A percentile compares a stretch with the other conserved stretches of the same genome.
phyloP scores from a whole-genome alignment of 2,797 vertebrate genomes.

The Melanotaenia pygmaea region DNA sequence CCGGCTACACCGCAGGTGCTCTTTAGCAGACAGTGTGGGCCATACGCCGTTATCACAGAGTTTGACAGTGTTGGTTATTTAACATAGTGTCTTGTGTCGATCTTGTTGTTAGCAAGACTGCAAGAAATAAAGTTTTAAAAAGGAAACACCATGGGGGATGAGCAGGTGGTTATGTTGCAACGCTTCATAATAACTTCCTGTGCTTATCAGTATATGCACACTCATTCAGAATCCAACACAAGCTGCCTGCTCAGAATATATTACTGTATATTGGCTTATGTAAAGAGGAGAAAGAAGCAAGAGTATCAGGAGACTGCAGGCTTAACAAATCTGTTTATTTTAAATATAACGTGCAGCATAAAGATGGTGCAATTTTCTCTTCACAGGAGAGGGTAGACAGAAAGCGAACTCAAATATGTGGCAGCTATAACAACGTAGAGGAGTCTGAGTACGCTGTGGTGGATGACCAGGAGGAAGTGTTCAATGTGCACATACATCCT shows the following conservation, averaged over 20 bases:
- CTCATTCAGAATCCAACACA: background rate
- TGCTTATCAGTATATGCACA: background rate
- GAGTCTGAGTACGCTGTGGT: conserved; percentile 61
- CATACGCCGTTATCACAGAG: background rate
- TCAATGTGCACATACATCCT: conserved; percentile 57
- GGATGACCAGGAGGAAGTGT: conserved; percentile 49
- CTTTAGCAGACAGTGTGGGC: background rate
- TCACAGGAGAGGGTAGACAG: conserved; percentile 57
- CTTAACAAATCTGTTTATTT: background rate
- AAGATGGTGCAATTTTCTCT: conserved; percentile 8
- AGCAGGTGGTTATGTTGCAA: conserved; percentile 29
- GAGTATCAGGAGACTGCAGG: background rate
- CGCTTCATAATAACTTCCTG: conserved; percentile 41
- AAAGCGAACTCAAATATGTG: conserved; percentile 23
- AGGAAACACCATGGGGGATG: conserved; percentile 24
- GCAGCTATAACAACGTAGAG: background rate
- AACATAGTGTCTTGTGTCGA: background rate
- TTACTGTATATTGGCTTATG: background rate
- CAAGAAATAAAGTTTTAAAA: conserved; percentile 14
- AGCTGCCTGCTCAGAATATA: conserved; percentile 12
- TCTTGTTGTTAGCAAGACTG: background rate
- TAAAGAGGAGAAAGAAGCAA: background rate
- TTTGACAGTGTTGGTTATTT: conserved; percentile 3
- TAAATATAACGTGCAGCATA: background rate
- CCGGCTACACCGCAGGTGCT: conserved; percentile 1